phyloP scores from a whole-genome alignment of 2,797 vertebrate genomes.

The Thalassophryne amazonica region DNA sequence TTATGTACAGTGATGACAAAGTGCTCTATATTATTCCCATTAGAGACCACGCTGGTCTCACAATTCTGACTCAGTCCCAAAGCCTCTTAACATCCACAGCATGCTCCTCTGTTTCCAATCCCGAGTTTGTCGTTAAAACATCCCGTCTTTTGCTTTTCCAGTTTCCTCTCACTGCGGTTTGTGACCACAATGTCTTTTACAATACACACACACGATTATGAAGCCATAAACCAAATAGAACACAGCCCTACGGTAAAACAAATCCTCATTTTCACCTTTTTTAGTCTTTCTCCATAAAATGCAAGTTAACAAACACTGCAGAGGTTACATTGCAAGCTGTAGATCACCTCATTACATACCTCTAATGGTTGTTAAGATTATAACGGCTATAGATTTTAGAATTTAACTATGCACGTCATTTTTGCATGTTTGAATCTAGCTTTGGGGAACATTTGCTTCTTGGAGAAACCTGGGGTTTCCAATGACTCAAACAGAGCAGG shows the following conservation, averaged over 20 bases:
- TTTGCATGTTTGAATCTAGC: no score
- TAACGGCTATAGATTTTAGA: background rate
- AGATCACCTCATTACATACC: background rate
- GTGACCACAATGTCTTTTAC: slow-evolving; percentile 40
- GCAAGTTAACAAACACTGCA: background rate
- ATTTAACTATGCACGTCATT: no score
- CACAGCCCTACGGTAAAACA: slow-evolving; percentile 5
- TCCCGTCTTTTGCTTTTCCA: background rate
- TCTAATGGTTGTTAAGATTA: background rate
- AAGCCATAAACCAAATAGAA: slow-evolving; percentile 30
- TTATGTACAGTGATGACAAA: slow-evolving; percentile 19
- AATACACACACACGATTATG: slow-evolving; percentile 20
- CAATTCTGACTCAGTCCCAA: background rate
- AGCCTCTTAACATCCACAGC: background rate
- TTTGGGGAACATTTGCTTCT: no score
- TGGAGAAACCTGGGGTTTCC: no score
- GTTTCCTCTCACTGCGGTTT: slow-evolving; percentile 21
- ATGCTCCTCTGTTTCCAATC: slow-evolving; percentile 3
- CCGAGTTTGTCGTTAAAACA: background rate
- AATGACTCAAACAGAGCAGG: no score
- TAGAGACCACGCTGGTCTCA: slow-evolving; percentile 4
- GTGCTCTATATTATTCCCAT: slow-evolving; percentile 34
- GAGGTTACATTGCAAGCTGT: background rate
- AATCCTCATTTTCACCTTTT: slow-evolving; percentile 12
- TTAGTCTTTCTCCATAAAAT: background rate